Evolutionary conservation across 2,888 invertebrate species (phyloP).

Genomic region (Bimastos eiseni): DNA sequence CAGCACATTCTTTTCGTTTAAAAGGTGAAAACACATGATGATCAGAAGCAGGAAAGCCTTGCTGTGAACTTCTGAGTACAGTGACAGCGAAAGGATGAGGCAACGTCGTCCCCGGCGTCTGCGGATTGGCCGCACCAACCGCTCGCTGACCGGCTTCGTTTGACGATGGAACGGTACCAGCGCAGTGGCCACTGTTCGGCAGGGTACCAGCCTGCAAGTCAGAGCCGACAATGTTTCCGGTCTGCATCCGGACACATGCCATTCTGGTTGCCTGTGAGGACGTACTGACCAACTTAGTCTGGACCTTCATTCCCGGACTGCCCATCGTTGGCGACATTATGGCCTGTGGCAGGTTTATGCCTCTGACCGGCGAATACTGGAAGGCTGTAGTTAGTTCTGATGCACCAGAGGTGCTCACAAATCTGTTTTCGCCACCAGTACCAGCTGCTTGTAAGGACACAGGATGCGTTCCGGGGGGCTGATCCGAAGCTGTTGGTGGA

Average conservation of each 20-base stretch:
- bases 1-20: not conserved
- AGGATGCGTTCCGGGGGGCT: not conserved
- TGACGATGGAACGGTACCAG: not conserved
- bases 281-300: not conserved
- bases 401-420: not conserved
- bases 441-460: not conserved
- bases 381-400: not conserved
- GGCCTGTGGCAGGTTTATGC: not conserved
- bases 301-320: not conserved
- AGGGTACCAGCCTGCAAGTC: not conserved
- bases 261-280: not conserved
- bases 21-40: not conserved
- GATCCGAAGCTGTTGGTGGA: not conserved
- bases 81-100: not conserved
- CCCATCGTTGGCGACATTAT: not conserved
- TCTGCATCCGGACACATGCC: not conserved
- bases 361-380: not conserved
- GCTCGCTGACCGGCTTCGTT: not conserved
- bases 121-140: not conserved
- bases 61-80: not conserved
- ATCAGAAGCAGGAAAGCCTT: not conserved
- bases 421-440: not conserved
- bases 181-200: not conserved
- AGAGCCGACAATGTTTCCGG: not conserved
- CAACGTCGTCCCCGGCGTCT: not conserved